Base-by-base conservation (phyloP, 2,113 vertebrate species). In the Dissostichus mawsoni region DNA sequence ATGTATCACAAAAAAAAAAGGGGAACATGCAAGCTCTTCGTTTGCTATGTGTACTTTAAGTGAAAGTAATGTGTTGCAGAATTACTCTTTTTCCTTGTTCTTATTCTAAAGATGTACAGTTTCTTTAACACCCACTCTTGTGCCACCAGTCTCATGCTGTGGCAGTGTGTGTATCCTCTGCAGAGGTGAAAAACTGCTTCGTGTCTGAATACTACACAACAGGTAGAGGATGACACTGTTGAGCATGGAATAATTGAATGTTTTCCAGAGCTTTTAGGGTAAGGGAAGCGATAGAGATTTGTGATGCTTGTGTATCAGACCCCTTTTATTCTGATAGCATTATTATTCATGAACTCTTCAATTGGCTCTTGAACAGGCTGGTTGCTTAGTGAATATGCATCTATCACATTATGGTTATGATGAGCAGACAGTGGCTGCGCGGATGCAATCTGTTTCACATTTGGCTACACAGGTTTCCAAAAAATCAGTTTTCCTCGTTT, bases 321-420 rank as follows among this genome's bases (percentile, higher is more conserved):
- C 51, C 12, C 8, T 16, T 0, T 71, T 74, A 47, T 66, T 80
- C 18, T 59, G 47, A 52, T 12, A 14, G 55, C 62, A 59, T 82
- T 20, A 69, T 76, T 88, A 76, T 86, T 89, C 78, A 84, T 75
- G 62, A 77, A 23, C 65, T 8, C 69, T 71, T 79, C 45, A 62
- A 1, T 2, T 72, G 67, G 53, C 74, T 55, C 78, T 75, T 69
- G 50, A 80, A 50, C 66, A 66, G 51, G 45, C 48, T 20, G 69
- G 69, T 84, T 85, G 81, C 74, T 72, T 53, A 8, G 64, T 68
- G 45, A 80, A 56, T 61, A 72, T 73, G 57, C 66, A 57, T 11
- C 52, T 11, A 1, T 48, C n/a, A 11, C 68, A 64, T 64, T 61
- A 23, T 66, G 41, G 58, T 73, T 36, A 25, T 67, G 74, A 52